These are phyloP conservation scores for Boulengeromyrus knoepffleri DNA, from an alignment of 2,113 vertebrate species.

Conservation along the genomic window DNA sequence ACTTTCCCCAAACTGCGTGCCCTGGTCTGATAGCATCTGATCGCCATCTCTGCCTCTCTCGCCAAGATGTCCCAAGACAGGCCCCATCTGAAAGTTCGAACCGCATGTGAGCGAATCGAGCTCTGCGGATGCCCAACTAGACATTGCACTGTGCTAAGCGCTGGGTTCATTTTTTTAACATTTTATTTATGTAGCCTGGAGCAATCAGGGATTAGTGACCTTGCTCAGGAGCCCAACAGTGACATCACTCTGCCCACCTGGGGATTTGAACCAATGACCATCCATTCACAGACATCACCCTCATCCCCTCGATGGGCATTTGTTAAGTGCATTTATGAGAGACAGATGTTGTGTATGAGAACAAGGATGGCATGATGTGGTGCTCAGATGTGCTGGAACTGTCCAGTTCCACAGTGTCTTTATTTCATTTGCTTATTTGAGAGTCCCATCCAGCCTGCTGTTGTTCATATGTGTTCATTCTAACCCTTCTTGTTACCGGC, in stretches of 20 bases:
- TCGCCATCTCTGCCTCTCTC: background rate
- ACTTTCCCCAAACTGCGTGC: constrained; percentile 18
- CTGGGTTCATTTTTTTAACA: background rate
- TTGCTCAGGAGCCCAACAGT: background rate
- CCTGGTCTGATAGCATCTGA: constrained; percentile 25
- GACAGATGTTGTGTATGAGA: constrained; percentile 25
- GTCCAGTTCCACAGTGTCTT: background rate
- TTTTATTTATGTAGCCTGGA: background rate
- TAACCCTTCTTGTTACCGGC: background rate
- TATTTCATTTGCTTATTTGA: background rate
- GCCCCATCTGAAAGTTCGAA: constrained; percentile 28
- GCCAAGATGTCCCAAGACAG: constrained; percentile 15
- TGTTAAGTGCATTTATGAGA: constrained; percentile 31
- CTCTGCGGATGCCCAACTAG: background rate
- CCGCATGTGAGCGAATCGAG: constrained; percentile 41
- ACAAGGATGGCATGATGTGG: constrained; percentile 26
- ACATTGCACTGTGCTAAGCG: background rate
- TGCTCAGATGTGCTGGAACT: background rate
- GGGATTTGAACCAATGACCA: background rate
- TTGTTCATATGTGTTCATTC: background rate
- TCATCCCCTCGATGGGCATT: constrained; percentile 14
- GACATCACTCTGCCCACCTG: background rate
- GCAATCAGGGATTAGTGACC: background rate
- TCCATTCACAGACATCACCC: background rate
- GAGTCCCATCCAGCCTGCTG: background rate